Evolutionary conservation across 2,797 vertebrate genomes (phyloP), one percentile per base, ranked within the genome.

Genomic region (Pogonophryne albipinna): DNA sequence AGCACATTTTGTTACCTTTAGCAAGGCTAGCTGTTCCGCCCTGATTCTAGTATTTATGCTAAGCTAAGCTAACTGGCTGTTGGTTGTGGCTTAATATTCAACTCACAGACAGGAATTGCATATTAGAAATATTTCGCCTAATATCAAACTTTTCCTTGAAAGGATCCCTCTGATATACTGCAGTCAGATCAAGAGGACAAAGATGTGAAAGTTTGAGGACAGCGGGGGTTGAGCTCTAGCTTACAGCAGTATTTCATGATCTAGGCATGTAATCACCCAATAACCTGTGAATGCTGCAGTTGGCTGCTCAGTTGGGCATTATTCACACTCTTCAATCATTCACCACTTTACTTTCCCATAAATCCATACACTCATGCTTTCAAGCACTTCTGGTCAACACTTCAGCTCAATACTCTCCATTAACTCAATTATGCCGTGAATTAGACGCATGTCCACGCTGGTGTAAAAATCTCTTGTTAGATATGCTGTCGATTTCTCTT

Each of bases 401-500:
- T 64, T 61, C n/a, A 61, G 56, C 61, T 57, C 71, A 57, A n/a
- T 61, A 67, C 50, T 51, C 34, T 61, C 57, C 60, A 73, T 81
- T 72, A 84, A 73, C 51, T 78, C 68, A 62, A 67, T 68, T 62
- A 68, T 59, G 66, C 20, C 0, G 64, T 42, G 52, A 62, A 60
- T 8, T 15, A 42, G 50, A 69, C 4, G n/a, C 52, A 46, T 66
- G 66, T 74, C 58, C 61, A 52, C 19, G 12, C 12, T 2, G 6
- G 23, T 17, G 16, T 55, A 27, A 72, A 67, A 47, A 76, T 45
- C 57, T 69, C 78, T 68, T 51, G 55, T 66, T 72, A 51, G 78
- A 84, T 65, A 53, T 56, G 68, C 69, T 62, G 76, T 51, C 61
- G 56, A 47, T 81, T 78, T 78, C 69, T 88, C 66, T 80, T 56